Conservation (phyloP, 2,888 invertebrate species). For the Latheticus oryzae region DNA sequence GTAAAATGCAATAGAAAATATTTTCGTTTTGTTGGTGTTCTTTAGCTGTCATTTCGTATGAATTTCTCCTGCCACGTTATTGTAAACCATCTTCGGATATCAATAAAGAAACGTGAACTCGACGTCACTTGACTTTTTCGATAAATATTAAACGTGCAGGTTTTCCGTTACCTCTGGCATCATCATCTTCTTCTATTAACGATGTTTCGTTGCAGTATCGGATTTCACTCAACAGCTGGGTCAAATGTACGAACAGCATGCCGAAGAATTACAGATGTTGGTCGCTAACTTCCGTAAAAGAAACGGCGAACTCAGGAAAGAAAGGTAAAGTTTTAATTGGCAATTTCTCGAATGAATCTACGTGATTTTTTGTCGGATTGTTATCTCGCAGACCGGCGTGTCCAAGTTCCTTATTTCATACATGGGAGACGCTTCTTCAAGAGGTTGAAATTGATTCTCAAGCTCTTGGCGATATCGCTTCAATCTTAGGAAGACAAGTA, state of each 20-base stretch:
- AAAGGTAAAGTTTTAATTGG: slow-evolving; percentile 71
- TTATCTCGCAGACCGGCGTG: slow-evolving; percentile 75
- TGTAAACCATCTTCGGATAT: slow-evolving; percentile 8
- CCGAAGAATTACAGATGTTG: slow-evolving; percentile 85
- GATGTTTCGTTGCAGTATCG: slow-evolving; percentile 76
- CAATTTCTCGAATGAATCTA: slow-evolving; percentile 4
- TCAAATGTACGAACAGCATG: slow-evolving; percentile 89
- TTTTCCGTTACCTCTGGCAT: slow-evolving; percentile 8
- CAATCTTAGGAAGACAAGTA: slow-evolving; percentile 80
- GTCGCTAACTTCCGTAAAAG: slow-evolving; percentile 88
- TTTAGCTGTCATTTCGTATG: not conserved
- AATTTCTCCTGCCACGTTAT: slow-evolving; percentile 1
- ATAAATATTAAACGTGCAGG: slow-evolving; percentile 22
- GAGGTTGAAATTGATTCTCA: slow-evolving; percentile 92
- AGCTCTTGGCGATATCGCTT: slow-evolving; percentile 86
- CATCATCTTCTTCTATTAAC: slow-evolving; percentile 9
- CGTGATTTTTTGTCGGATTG: too few species aligned
- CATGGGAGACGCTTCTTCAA: slow-evolving; percentile 91
- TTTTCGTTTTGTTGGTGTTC: slow-evolving; percentile 4
- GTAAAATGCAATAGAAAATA: slow-evolving; percentile 14
- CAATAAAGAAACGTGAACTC: slow-evolving; percentile 14
- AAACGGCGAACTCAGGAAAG: slow-evolving; percentile 87
- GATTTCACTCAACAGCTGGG: slow-evolving; percentile 92
- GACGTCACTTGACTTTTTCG: slow-evolving; percentile 6
- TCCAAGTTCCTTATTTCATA: slow-evolving; percentile 85